A percentile compares a stretch with the other conserved stretches of the same genome.
Evolutionary conservation across 2,113 vertebrate species (phyloP).

Genomic region (Antechinus flavipes): DNA sequence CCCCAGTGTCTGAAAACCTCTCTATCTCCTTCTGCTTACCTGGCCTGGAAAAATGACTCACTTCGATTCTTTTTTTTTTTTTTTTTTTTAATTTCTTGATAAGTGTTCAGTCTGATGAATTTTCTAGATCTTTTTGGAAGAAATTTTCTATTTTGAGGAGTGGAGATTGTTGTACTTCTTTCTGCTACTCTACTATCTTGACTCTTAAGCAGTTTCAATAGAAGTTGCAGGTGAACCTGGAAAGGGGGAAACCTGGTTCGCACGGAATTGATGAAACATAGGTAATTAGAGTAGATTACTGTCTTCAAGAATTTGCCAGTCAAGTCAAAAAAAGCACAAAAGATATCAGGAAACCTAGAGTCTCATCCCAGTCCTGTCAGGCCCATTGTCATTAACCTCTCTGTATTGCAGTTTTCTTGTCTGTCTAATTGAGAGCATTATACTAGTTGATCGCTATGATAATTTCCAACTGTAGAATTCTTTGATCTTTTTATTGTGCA

Average conservation of each 20-base stretch:
- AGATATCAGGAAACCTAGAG: not conserved
- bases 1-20: not conserved
- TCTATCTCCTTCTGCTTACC: not conserved
- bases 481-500: no score
- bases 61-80: not conserved
- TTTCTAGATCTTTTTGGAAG: not conserved
- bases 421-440: not conserved
- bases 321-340: not conserved
- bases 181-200: not conserved
- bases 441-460: not conserved
- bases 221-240: not conserved
- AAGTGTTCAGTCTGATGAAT: not conserved
- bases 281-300: not conserved
- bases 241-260: not conserved
- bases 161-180: not conserved
- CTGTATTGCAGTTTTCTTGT: not conserved
- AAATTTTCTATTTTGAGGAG: not conserved
- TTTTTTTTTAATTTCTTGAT: not conserved
- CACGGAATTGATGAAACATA: not conserved
- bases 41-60: not conserved
- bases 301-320: not conserved
- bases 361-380: not conserved
- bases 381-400: not conserved
- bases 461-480: no score
- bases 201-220: not conserved